Base-by-base conservation (phyloP, 23 tunicate genomes). In the Trididemnum miniatum region DNA sequence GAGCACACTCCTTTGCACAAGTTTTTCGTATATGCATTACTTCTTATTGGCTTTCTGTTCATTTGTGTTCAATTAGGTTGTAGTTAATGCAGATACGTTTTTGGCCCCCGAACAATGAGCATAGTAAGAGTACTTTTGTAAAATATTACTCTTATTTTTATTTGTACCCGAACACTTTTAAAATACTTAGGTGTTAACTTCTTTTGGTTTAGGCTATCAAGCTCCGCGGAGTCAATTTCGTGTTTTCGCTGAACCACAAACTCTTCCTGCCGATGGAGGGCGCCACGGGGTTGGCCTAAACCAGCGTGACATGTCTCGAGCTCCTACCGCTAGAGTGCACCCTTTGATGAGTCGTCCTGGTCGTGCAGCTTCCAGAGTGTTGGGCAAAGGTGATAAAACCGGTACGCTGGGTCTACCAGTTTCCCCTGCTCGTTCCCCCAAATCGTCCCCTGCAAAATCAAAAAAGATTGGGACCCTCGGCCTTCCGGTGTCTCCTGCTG, bases 291-390 rank as follows among this genome's bases (percentile, higher is more conserved):
- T 74, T 49, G 69, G 72, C 25, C 65, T 71, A n/a, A 34, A 54
- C 2, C 84, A 84, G 28, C 81, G 91, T 1, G 91, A 87, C 74
- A 32, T 59, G 20, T 79, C 91, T 7, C 86, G 82, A 1, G 74
- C 91, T 49, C 93, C 93, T 1, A 88, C 87, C 9, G 93, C 93
- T 35, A 87, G 93, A 0, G 93, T 88, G 1, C 87, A 88, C 31
- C 98, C 98, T 0, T 80, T 93, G 20, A 67, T 93, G 44, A 88
- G 79, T 37, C 79, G 93, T 54, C 98, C 98, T 7, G 98, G 98
- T 1, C 87, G 79, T 1, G 89, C 89, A 2, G 78, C 85, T 3
- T 51, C 83, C 4, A 66, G 85, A 26, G 79, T 66, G 0, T 31
- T 66, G 0, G 79, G 24, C 51, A 50, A 51, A 40, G 73, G 80